Conservation (phyloP, 2,888 invertebrate species). For the Dusona sp. region DNA sequence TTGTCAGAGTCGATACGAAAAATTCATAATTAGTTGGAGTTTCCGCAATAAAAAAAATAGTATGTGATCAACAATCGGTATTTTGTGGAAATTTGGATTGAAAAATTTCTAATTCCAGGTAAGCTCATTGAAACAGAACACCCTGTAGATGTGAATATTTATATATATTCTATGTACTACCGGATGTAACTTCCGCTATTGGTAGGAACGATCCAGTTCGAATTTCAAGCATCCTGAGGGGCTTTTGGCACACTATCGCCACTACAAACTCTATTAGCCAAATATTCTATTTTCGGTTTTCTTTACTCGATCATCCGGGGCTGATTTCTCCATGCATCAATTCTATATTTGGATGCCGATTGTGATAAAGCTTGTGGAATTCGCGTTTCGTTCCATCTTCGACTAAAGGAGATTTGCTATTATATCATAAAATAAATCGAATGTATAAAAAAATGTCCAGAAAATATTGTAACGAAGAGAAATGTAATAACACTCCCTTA, state of each 20-base stretch:
- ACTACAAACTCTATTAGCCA: conserved; percentile 42
- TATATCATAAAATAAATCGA: background rate
- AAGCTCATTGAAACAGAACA: background rate
- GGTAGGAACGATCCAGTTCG: conserved; percentile 73
- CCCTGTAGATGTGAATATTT: conserved; percentile 2
- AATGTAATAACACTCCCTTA: too few species aligned
- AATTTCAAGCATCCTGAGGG: conserved; percentile 72
- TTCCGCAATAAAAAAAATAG: too few species aligned
- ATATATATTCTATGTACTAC: conserved; percentile 6
- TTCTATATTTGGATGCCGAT: conserved; percentile 5
- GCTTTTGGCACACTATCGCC: conserved; percentile 56
- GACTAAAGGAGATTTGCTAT: background rate
- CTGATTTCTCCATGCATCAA: conserved; percentile 10
- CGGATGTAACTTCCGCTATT: conserved; percentile 61
- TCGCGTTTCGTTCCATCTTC: background rate
- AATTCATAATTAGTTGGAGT: too few species aligned
- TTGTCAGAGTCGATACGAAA: too few species aligned
- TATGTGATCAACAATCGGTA: too few species aligned
- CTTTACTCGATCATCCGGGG: conserved; percentile 13
- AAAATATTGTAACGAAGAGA: background rate
- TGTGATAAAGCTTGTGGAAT: conserved; percentile 27
- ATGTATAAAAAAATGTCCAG: background rate
- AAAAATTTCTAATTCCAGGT: background rate
- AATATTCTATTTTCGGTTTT: conserved; percentile 48
- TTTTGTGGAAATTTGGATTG: background rate